A percentile compares a stretch with the other conserved stretches of the same genome.
Conservation (phyloP, 1,140 invertebrate species). For the Microplitis mediator region DNA sequence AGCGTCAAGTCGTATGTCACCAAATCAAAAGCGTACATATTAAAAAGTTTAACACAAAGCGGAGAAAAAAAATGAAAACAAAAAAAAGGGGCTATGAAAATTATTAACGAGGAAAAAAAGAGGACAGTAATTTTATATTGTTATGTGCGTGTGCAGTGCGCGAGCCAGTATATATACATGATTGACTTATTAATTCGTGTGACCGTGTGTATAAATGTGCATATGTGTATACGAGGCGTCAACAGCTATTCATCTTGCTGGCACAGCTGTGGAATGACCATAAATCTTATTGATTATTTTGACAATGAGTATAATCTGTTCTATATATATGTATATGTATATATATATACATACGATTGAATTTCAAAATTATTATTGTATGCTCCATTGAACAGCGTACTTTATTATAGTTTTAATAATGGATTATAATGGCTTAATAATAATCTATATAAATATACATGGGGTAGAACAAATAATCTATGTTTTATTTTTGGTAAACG, state of each 20-base stretch:
- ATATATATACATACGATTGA: not conserved
- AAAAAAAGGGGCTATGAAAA: too few species aligned
- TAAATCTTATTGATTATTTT: slow-evolving; percentile 12
- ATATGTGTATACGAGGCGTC: not conserved
- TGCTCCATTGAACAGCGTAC: too few species aligned
- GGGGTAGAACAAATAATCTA: too few species aligned
- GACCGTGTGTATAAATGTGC: not conserved
- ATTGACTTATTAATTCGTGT: slow-evolving; percentile 11
- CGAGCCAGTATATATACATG: not conserved
- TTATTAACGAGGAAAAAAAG: too few species aligned
- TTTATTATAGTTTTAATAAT: not conserved
- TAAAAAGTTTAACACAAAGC: too few species aligned
- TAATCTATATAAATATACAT: not conserved
- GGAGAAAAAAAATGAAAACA: too few species aligned
- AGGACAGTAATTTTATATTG: too few species aligned
- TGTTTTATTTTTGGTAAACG: too few species aligned
- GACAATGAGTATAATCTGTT: not conserved
- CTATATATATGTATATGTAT: not conserved
- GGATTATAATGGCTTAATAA: not conserved
- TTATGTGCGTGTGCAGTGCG: not conserved
- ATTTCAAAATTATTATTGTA: not conserved
- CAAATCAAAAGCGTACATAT: too few species aligned
- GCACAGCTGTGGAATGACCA: slow-evolving; percentile 11
- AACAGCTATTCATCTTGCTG: slow-evolving; percentile 11
- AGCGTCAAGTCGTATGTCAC: too few species aligned